Evolutionary conservation across 2,888 invertebrate species (phyloP), one percentile per base, ranked within the genome.

Genomic region (Campopleginae sp.): DNA sequence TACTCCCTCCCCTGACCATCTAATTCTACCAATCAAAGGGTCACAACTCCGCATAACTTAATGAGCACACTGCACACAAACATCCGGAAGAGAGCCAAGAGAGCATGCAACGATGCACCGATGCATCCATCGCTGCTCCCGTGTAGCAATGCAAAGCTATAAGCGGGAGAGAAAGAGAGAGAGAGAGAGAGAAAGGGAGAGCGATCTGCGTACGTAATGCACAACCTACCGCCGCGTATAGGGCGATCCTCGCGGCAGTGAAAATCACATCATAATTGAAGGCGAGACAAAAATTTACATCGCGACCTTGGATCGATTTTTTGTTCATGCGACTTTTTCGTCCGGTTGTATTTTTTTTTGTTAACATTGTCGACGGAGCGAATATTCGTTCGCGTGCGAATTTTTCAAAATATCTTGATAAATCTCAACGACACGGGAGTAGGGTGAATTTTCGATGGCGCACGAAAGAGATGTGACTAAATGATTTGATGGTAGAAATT

Each of bases 11-110:
- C 42, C 46, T 23, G 17, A 8, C n/a, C 33, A 17, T 48, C 10
- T 14, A 48, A 71, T 23, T 46, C 46, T 48, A 2, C 27, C n/a
- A 48, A 46, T n/a, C 44, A 17, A 70, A 70, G 46, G 27, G 68
- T 27, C 46, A 7, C 5, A 48, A 70, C 68, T 46, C 4, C 17
- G 1, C 27, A 12, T 46, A 48, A 70, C 27, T 70, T 48, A 17
- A 14, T n/a, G n/a, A n/a, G 48, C 4, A n/a, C 10, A 76, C 84
- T 84, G 80, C 76, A 80, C 80, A 71, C 54, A 42, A 46, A 48
- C 31, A 63, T 71, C 12, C 75, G 33, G 23, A 58, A 66, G 58
- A 80, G 72, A 66, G 33, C 58, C 74, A 27, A 77, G 33, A 38
- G 74, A 44, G 68, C n/a, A n/a, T n/a, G n/a, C 74, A 61, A 63